Conservation (phyloP, 2,113 vertebrate genomes). For the Geothlypis trichas region DNA sequence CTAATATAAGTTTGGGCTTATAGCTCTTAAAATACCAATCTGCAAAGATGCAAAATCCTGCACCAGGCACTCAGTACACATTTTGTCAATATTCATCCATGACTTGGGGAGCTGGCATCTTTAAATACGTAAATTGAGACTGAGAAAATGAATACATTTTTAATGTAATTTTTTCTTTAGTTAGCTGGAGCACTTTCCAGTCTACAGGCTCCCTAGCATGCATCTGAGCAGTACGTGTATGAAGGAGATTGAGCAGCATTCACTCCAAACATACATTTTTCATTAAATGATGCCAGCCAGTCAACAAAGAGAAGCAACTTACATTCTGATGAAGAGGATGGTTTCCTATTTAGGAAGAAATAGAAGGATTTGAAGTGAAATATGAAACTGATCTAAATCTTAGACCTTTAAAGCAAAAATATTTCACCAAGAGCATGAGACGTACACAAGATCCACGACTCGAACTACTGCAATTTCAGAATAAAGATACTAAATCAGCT, state of each 20-base stretch:
- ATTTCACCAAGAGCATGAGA: not conserved
- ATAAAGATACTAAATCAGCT: not conserved
- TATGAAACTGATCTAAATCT: not conserved
- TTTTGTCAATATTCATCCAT: not conserved
- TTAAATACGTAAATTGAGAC: not conserved
- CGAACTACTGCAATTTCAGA: not conserved
- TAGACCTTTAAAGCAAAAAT: not conserved
- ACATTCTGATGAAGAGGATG: not conserved
- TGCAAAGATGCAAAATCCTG: not conserved
- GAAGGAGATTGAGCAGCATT: not conserved
- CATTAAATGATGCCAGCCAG: not conserved
- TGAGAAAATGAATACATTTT: not conserved
- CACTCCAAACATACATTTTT: not conserved
- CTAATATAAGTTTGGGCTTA: not conserved
- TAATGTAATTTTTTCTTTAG: not conserved
- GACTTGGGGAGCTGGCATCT: not conserved
- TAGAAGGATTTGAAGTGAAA: not conserved
- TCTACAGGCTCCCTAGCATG: fast-evolving
- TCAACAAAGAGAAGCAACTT: not conserved
- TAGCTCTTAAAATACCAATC: not conserved
- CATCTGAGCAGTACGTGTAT: not conserved
- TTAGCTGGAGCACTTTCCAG: not conserved
- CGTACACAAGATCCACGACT: fast-evolving
- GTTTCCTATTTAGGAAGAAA: not conserved
- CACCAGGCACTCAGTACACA: fast-evolving